These are phyloP conservation scores for Lasiommata megera DNA, from an alignment of 2,888 invertebrate species.

Conservation along the genomic window DNA sequence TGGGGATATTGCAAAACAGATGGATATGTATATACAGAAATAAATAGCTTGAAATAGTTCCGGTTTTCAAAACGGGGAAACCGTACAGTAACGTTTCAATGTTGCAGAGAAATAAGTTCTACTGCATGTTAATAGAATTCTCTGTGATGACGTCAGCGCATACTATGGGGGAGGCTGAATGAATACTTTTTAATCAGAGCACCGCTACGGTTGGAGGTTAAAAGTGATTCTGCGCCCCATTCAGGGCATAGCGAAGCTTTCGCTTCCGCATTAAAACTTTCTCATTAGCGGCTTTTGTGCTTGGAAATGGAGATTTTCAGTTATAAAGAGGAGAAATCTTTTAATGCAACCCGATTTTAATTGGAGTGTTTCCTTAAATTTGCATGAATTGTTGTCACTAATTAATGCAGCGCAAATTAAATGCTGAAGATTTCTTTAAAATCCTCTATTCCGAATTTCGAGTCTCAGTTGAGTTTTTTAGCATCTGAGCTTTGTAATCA, in stretches of 20 bases:
- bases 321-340: neutral
- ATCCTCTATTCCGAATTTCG: neutral
- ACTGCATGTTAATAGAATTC: neutral
- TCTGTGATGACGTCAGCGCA: neutral
- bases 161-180: neutral
- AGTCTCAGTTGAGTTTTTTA: too few relatives aligned
- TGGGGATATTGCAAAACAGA: too few relatives aligned
- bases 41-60: too few relatives aligned
- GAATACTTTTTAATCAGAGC: conserved; percentile 10
- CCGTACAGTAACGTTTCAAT: neutral
- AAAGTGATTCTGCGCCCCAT: conserved; percentile 22
- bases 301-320: conserved; percentile 2
- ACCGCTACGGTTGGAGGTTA: conserved; percentile 9
- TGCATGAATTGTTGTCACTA: conserved; percentile 1
- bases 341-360: conserved; percentile 3
- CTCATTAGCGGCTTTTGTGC: conserved; percentile 21
- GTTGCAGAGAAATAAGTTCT: neutral
- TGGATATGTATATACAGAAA: too few relatives aligned
- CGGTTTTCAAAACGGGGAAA: too few relatives aligned
- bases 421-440: neutral
- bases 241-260: conserved; percentile 14
- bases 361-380: neutral
- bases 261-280: conserved; percentile 8
- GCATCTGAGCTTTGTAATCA: too few relatives aligned
- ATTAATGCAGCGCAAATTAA: neutral